Conservation (phyloP, 2,113 vertebrate species). For the Brachyhypopomus occidentalis region DNA sequence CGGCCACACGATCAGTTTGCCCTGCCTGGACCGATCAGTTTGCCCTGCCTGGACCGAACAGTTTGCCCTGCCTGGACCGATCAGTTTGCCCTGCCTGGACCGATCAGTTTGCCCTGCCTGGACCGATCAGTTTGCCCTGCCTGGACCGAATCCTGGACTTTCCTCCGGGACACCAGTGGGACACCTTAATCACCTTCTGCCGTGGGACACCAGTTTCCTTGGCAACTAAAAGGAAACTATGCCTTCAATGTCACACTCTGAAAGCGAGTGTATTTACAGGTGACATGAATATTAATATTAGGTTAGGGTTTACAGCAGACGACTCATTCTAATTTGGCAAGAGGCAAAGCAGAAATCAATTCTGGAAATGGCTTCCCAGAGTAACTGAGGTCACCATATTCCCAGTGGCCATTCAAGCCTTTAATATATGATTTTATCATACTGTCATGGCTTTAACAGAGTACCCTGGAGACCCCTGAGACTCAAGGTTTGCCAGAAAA, state of each 20-base stretch:
- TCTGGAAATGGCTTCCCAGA: conserved; percentile 47
- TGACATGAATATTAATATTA: conserved; percentile 37
- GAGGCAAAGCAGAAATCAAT: conserved; percentile 45
- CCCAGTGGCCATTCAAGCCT: conserved; percentile 29
- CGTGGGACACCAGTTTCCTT: conserved; percentile 5
- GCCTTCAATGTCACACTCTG: conserved; percentile 6
- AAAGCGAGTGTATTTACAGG: conserved; percentile 27
- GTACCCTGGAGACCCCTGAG: conserved; percentile 27
- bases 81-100: too few species aligned
- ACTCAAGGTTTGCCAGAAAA: background rate
- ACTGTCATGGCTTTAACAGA: conserved; percentile 21
- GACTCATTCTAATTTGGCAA: conserved; percentile 47
- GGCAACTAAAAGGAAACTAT: conserved; percentile 8
- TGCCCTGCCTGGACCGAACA: background rate
- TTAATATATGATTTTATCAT: conserved; percentile 40
- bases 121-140: background rate
- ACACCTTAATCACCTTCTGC: background rate
- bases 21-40: background rate
- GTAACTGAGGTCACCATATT: conserved; percentile 46
- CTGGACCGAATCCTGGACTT: background rate
- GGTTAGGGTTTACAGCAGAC: conserved; percentile 37
- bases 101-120: background rate
- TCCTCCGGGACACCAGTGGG: background rate
- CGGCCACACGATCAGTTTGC: too few species aligned
- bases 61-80: background rate